phyloP scores from a whole-genome alignment of 2,888 invertebrate genomes.

The Cacoxenus indagator region DNA sequence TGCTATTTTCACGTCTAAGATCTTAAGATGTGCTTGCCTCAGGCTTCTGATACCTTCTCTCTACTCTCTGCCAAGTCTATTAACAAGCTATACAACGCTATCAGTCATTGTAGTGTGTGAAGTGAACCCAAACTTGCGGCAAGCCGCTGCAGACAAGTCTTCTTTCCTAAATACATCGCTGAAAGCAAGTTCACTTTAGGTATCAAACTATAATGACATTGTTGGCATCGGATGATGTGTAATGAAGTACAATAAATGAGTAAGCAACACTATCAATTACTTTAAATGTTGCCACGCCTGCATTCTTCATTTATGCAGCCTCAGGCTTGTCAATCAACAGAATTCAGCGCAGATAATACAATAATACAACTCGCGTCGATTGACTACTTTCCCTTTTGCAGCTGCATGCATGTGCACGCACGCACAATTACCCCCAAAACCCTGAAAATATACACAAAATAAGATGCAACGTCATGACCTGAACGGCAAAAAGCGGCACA shows the following conservation, averaged over 20 bases:
- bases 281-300: background rate
- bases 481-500: conserved; percentile 55
- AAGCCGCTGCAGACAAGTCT: no score
- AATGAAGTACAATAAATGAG: background rate
- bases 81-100: no score
- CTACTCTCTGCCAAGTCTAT: no score
- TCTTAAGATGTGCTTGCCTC: no score
- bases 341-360: background rate
- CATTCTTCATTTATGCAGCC: background rate
- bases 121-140: no score
- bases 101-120: no score
- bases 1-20: no score
- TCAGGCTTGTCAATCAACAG: background rate
- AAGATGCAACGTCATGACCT: background rate
- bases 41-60: no score
- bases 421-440: background rate
- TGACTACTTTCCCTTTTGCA: conserved; percentile 20
- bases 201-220: no score
- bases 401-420: background rate
- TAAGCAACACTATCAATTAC: background rate
- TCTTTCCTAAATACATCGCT: no score
- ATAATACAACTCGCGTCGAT: background rate
- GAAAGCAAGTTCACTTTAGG: no score
- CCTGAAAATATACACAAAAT: background rate
- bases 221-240: no score